Evolutionary conservation across 92 coral and sea anemone species (phyloP), one percentile per base, ranked within the genome.

Genomic region (Plumapathes pennacea): DNA sequence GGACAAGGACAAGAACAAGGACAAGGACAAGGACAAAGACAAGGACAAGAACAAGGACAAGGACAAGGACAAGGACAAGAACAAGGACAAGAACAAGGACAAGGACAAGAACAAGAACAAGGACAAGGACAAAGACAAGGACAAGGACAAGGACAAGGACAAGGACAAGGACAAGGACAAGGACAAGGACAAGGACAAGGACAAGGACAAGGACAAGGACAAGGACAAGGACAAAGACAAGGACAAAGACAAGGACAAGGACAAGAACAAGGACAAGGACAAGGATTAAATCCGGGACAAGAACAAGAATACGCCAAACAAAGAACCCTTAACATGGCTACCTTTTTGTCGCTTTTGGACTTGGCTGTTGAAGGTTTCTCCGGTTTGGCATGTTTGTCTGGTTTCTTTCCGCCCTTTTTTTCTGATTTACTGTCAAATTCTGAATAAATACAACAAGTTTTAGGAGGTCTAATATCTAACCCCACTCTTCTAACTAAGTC

Each of bases 261-360:
- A 18, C 0, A 22, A 46, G 27, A 21, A 1, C 4, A 1, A 17
- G 15, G 4, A 31, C 22, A 21, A 2, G n/a, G n/a, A n/a, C n/a
- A n/a, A n/a, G n/a, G n/a, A 9, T 21, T 46, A 30, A 25, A 21
- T 3, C 3, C 54, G 10, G n/a, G 20, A 7, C 21, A 12, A 2
- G 22, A 22, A n/a, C 4, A 1, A 10, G 23, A 32, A 10, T 15
- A 8, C 23, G 7, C n/a, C 19, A 26, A 23, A 4, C 0, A 21
- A 15, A 4, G 31, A 0, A 27, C 0, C 7, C 62, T 37, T 7
- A 3, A 3, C 19, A 0, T 28, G 29, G 22, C 32, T 55, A 94
- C 99, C 99, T 88, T 94, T 40, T 88, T 94, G 18, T 94, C 99
- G 55, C 94, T 86, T 38, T 91, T 91, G 12, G 96, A 78, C 74